Evolutionary conservation across 2,113 vertebrate genomes (phyloP).

Genomic region (Pseudonaja textilis): DNA sequence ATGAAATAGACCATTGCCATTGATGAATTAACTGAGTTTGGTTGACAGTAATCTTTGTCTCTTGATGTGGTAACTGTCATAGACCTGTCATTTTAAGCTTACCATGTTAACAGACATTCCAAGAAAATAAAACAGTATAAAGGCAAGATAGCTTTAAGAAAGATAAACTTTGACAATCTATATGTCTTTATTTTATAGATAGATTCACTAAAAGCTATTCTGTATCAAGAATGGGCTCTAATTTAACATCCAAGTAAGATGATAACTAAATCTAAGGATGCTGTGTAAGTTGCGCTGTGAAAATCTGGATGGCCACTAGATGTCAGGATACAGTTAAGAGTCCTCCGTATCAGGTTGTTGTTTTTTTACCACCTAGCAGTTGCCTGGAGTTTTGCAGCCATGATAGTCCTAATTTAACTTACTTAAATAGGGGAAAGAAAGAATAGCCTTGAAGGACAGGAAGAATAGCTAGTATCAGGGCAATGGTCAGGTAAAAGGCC

Average conservation of each 20-base stretch:
- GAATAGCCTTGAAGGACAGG: neutral
- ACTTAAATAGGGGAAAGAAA: neutral
- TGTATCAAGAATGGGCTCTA: accelerated
- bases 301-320: neutral
- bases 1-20: conserved; percentile 87
- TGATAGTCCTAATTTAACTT: neutral
- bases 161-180: conserved; percentile 54
- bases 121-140: conserved; percentile 79
- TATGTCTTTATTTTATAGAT: conserved; percentile 18
- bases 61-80: conserved; percentile 94
- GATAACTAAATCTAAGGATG: neutral
- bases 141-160: conserved; percentile 65
- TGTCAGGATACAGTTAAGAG: neutral
- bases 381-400: neutral
- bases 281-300: neutral
- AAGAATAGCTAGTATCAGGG: neutral
- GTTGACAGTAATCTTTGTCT: conserved; percentile 93
- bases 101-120: conserved; percentile 96
- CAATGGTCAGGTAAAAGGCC: neutral
- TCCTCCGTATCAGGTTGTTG: neutral
- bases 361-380: neutral
- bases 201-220: neutral
- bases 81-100: conserved; percentile 96
- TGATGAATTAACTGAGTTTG: conserved; percentile 95
- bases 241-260: neutral